Evolutionary conservation across 2,797 vertebrate genomes (phyloP).

Genomic region (Amblyopsis hoosieri): DNA sequence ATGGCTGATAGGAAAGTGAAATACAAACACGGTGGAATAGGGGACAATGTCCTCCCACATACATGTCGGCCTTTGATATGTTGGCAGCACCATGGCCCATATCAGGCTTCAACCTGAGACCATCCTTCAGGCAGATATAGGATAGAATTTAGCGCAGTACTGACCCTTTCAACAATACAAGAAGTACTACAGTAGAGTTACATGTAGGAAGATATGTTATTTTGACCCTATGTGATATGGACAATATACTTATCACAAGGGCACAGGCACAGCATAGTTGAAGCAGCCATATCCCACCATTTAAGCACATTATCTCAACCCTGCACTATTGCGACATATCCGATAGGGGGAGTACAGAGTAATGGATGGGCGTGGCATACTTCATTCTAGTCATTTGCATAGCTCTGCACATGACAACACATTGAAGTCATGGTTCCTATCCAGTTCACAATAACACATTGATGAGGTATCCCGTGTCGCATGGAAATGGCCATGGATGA

Average conservation of each 20-base stretch:
- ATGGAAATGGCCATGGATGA: conserved; percentile 63
- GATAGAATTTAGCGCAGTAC: too few relatives aligned
- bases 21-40: conserved; percentile 26
- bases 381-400: conserved; percentile 66
- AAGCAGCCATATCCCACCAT: conserved; percentile 19
- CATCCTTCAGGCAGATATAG: too few relatives aligned
- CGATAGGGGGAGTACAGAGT: conserved; percentile 46
- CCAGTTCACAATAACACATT: conserved; percentile 44
- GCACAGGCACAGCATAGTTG: conserved; percentile 17
- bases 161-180: too few relatives aligned
- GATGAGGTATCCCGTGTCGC: conserved; percentile 45
- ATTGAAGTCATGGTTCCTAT: conserved; percentile 54
- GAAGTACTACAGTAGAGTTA: too few relatives aligned
- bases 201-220: background rate
- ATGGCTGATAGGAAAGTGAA: conserved; percentile 1
- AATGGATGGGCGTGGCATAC: conserved; percentile 69
- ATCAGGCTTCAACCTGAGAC: conserved; percentile 6
- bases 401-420: conserved; percentile 72
- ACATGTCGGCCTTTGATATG: conserved; percentile 16
- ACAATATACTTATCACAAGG: conserved; percentile 22
- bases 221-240: background rate
- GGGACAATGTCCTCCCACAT: conserved; percentile 11
- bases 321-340: conserved; percentile 33
- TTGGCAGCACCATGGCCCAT: background rate
- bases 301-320: conserved; percentile 24